Base-by-base conservation (phyloP, 2,888 invertebrate species). In the Pemphredon lugubris region DNA sequence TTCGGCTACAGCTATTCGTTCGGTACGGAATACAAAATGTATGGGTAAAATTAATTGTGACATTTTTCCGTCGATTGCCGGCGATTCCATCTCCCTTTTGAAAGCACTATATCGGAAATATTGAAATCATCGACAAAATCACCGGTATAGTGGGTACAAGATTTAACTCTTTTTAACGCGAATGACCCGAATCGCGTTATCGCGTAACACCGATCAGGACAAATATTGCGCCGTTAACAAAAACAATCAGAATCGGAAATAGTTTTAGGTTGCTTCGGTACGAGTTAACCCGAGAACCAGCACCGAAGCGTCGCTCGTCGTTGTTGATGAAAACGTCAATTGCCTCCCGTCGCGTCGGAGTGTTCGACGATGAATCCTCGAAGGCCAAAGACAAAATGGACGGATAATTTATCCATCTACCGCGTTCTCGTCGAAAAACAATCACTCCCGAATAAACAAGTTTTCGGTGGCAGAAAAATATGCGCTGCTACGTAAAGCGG, bases 241-340 rank as follows among this genome's bases (percentile, higher is more conserved):
- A 45, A 37, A 37, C 48, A 45, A 59, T 51, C 39, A 18, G 39
- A 21, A 14, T 11, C 21, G 16, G 42, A 21, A 23, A 58, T 58
- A 39, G 21, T 57, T 63, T 47, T 45, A 11, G 20, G n/a, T 4
- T 18, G 39, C 14, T n/a, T 21, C 34, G 30, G 13, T 40, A 58
- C 58, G n/a, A n/a, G n/a, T 48, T 13, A 5, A 20, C 18, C 1
- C 7, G 39, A 42, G 50, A 58, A 50, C 50, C 34, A 42, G 14
- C 37, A 39, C 2, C 2, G 37, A 0, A 44, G 7, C 20, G 23
- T 45, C 23, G n/a, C n/a, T 40, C 50, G 39, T 37, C 23, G 54
- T 47, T 45, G 60, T 54, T 66, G 65, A 70, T 61, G 65, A 42
- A 70, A 60, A 64, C 63, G 67, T 64, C 72, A 64, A 75, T 63